phyloP scores from a whole-genome alignment of 2,797 vertebrate genomes.

The Squalus acanthias region DNA sequence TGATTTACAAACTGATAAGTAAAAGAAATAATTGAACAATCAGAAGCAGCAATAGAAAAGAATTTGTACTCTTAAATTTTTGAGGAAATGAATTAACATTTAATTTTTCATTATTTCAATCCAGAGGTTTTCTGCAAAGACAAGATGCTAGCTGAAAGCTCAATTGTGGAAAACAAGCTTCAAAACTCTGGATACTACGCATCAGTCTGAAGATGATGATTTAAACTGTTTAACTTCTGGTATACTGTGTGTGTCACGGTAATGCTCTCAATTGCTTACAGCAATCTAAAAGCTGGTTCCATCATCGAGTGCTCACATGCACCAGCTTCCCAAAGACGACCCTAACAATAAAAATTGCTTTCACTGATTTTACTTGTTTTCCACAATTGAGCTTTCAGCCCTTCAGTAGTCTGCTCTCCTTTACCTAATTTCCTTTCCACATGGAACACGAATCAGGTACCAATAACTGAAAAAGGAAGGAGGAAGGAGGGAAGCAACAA shows the following conservation, averaged over 20 bases:
- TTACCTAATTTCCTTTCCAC: not conserved
- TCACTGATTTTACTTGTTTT: not conserved
- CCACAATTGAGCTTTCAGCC: not conserved
- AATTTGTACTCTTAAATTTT: not conserved
- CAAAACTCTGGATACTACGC: not conserved
- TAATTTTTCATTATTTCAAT: not conserved
- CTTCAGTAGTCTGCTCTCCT: not conserved
- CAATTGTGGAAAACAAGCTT: not conserved
- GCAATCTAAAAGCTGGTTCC: not conserved
- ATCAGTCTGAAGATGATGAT: not conserved
- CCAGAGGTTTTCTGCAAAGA: not conserved
- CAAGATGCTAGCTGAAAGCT: not conserved
- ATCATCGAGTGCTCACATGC: not conserved
- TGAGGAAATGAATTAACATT: not conserved
- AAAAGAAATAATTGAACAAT: too few relatives aligned
- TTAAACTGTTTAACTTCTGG: not conserved
- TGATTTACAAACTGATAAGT: not conserved
- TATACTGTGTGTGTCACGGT: not conserved
- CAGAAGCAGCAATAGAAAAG: too few relatives aligned
- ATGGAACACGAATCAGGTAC: not conserved
- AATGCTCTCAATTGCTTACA: not conserved
- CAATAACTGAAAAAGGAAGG: not conserved
- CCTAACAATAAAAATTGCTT: not conserved
- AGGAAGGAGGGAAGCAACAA: not conserved
- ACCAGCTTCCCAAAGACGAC: not conserved